phyloP scores from a whole-genome alignment of 2,113 vertebrate species.

The Aspidoscelis tigris region DNA sequence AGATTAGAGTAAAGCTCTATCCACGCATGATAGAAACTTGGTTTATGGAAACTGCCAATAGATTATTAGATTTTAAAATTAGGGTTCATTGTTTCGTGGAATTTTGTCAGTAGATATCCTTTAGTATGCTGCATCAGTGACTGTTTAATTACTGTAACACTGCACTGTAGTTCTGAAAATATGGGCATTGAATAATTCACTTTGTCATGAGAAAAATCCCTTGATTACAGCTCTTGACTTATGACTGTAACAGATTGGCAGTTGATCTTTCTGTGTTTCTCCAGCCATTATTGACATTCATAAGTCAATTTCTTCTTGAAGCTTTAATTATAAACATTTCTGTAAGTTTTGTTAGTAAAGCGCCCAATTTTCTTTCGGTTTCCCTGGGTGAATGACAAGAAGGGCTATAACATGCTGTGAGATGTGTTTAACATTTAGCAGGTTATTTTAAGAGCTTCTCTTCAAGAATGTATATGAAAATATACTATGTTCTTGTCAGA shows the following conservation, averaged over 20 bases:
- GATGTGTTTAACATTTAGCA: not conserved
- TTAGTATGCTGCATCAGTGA: not conserved
- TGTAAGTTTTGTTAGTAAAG: conserved; percentile 11
- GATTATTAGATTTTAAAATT: not conserved
- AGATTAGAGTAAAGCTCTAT: not conserved
- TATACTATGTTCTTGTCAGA: conserved; percentile 3
- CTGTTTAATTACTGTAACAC: not conserved
- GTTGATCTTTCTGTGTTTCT: conserved; percentile 7
- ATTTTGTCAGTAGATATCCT: not conserved
- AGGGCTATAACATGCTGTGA: not conserved
- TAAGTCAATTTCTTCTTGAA: conserved; percentile 2
- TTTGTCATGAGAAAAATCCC: conserved; percentile 32
- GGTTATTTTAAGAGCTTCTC: not conserved
- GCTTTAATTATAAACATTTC: conserved; percentile 43
- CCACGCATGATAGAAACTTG: not conserved
- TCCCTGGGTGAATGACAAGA: conserved; percentile 31
- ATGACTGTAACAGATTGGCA: conserved; percentile 18
- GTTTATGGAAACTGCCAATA: not conserved
- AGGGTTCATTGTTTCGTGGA: not conserved
- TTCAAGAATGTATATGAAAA: not conserved
- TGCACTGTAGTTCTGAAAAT: not conserved
- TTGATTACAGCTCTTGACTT: conserved; percentile 17
- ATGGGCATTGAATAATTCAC: not conserved
- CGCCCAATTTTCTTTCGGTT: conserved; percentile 26
- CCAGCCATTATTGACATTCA: conserved; percentile 30